These are phyloP conservation scores for Anomalospiza imberbis DNA, from an alignment of 2,797 vertebrate species.

Conservation along the genomic window DNA sequence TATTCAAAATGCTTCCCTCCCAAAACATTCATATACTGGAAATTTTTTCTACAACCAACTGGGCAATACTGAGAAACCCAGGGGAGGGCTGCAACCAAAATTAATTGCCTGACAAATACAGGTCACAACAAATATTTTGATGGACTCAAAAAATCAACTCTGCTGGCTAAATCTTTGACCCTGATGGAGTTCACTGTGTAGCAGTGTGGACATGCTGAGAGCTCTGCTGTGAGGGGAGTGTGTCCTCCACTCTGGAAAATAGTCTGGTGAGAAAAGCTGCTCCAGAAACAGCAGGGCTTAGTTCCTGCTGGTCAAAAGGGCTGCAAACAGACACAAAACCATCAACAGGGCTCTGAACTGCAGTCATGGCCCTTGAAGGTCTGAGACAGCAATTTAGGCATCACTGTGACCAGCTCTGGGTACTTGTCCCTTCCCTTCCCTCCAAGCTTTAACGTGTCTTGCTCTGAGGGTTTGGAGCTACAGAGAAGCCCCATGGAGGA, in stretches of 20 bases:
- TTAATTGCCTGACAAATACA: background rate
- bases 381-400: background rate
- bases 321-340: background rate
- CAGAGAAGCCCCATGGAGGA: background rate
- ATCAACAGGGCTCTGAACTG: background rate
- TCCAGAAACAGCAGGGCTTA: background rate
- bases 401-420: background rate
- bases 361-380: background rate
- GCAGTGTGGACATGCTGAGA: accelerated
- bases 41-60: background rate
- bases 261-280: background rate
- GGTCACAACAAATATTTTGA: background rate
- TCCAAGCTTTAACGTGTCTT: background rate
- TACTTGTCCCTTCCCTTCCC: background rate
- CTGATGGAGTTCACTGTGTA: background rate
- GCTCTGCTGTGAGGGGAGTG: background rate
- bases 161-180: background rate
- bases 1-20: background rate
- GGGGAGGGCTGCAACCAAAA: background rate
- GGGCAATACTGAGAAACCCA: background rate
- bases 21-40: background rate
- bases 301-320: background rate
- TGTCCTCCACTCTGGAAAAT: background rate
- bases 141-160: background rate
- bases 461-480: background rate